phyloP scores from a whole-genome alignment of 2,888 invertebrate species.

The Sipunculus nudus region DNA sequence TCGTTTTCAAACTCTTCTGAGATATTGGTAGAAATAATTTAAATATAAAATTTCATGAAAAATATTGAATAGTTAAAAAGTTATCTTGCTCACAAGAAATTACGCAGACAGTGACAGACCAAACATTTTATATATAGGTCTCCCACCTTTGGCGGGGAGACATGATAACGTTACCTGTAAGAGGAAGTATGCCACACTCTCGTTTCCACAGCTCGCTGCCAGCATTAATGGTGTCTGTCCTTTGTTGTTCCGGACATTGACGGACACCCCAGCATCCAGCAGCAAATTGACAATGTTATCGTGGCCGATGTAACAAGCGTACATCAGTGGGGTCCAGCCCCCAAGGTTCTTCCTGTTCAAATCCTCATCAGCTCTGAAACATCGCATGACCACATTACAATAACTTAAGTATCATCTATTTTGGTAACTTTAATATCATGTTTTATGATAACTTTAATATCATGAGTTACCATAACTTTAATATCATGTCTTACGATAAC shows the following conservation, averaged over 20 bases:
- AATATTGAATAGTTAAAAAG: too few species aligned
- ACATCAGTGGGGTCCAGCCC: conserved; percentile 68
- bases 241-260: conserved; percentile 58
- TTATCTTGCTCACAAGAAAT: too few species aligned
- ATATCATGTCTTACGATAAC: neutral
- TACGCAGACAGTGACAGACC: too few species aligned
- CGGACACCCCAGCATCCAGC: conserved; percentile 50
- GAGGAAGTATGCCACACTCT: conserved; percentile 63
- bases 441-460: too few species aligned
- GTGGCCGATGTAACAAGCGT: conserved; percentile 67
- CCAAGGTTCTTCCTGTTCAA: conserved; percentile 63
- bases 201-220: conserved; percentile 70
- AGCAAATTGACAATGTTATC: conserved; percentile 63
- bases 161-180: conserved; percentile 64
- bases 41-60: too few species aligned
- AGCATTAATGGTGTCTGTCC: conserved; percentile 68
- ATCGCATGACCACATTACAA: neutral
- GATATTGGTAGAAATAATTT: too few species aligned
- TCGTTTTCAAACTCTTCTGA: too few species aligned
- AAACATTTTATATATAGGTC: too few species aligned
- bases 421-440: too few species aligned
- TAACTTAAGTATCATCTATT: neutral
- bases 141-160: too few species aligned
- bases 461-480: too few species aligned
- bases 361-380: conserved; percentile 27